phyloP scores from a whole-genome alignment of 2,113 vertebrate genomes.

The Probosciger aterrimus region DNA sequence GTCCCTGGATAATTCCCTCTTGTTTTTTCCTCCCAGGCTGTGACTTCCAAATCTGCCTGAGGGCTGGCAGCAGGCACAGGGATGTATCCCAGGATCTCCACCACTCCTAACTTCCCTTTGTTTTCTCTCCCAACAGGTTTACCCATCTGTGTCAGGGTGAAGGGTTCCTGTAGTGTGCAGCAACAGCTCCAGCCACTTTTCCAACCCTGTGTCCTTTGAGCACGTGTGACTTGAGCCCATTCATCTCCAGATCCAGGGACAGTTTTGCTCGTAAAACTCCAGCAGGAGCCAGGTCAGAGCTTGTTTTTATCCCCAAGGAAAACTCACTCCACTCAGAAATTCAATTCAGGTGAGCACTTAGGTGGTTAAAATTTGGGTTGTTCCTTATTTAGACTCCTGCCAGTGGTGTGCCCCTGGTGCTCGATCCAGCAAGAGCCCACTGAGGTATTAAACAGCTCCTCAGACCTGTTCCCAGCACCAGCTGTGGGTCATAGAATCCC shows the following conservation, averaged over 20 bases:
- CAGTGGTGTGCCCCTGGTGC: fast-evolving
- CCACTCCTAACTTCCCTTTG: fast-evolving
- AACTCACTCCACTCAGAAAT: not conserved
- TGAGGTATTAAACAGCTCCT: fast-evolving
- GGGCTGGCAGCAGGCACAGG: fast-evolving
- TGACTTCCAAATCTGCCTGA: not conserved
- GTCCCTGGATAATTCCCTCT: not conserved
- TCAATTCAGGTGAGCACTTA: fast-evolving
- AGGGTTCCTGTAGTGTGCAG: fast-evolving
- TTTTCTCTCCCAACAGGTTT: not conserved
- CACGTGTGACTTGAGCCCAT: fast-evolving
- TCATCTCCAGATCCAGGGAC: fast-evolving
- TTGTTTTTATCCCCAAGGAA: not conserved
- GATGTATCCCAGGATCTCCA: not conserved
- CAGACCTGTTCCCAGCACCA: not conserved
- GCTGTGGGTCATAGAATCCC: not conserved
- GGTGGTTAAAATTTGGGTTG: not conserved
- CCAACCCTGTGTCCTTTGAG: not conserved
- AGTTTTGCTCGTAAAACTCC: not conserved
- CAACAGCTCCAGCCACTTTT: not conserved
- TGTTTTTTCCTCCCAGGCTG: fast-evolving
- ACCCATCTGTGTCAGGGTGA: not conserved
- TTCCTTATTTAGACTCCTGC: not conserved
- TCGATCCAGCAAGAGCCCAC: fast-evolving
- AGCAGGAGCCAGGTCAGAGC: not conserved